These are phyloP conservation scores for Nemotelus nigrinus DNA, from an alignment of 2,888 invertebrate genomes.

Conservation along the genomic window DNA sequence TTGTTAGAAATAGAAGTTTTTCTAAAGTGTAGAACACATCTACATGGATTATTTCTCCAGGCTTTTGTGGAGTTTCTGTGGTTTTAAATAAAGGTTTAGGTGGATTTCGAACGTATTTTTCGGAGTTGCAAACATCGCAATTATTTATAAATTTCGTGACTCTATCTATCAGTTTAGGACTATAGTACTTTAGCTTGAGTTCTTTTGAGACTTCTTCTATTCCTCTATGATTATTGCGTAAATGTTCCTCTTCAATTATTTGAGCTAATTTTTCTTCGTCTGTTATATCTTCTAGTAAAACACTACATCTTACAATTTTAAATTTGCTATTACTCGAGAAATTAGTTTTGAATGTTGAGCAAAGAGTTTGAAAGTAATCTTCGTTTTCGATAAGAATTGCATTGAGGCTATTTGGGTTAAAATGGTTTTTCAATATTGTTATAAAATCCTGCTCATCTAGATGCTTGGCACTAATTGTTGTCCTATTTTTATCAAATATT, in stretches of 20 bases:
- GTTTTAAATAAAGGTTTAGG: conserved; percentile 47
- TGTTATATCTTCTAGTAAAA: background rate
- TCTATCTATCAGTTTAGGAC: background rate
- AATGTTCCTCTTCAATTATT: conserved; percentile 16
- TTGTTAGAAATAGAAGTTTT: conserved; percentile 3
- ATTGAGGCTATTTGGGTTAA: conserved; percentile 40
- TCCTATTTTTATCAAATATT: conserved; percentile 42
- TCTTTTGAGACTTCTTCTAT: conserved; percentile 1
- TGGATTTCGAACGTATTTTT: conserved; percentile 25
- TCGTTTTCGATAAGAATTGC: conserved; percentile 43
- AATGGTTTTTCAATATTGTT: conserved; percentile 46
- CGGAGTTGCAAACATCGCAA: conserved; percentile 9
- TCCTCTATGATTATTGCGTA: conserved; percentile 46
- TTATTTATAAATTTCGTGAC: conserved; percentile 24
- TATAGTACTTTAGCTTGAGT: background rate
- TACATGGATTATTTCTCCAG: conserved; percentile 51
- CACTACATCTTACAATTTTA: background rate
- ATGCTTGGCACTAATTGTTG: conserved; percentile 37
- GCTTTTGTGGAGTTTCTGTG: conserved; percentile 50
- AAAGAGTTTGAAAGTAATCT: conserved; percentile 34
- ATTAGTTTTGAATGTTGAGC: background rate
- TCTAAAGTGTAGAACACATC: conserved; percentile 46
- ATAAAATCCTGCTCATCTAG: conserved; percentile 31
- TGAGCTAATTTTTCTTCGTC: background rate
- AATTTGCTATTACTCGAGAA: conserved; percentile 9